Base-by-base conservation (phyloP, 2,797 vertebrate genomes). In the Mus spretus region DNA sequence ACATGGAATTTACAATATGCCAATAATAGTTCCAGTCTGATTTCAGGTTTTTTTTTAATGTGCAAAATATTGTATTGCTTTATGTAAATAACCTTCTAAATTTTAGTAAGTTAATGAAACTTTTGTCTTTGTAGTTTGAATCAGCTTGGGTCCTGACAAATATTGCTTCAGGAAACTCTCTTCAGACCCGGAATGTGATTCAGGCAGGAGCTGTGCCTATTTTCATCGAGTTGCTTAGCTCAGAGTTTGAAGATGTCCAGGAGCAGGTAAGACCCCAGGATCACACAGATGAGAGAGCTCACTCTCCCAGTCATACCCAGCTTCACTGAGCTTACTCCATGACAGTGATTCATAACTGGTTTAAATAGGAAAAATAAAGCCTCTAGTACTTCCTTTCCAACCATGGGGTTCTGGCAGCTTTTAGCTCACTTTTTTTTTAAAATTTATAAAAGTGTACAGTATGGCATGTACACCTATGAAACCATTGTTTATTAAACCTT, bases 91-190 rank as follows among this genome's bases (percentile, higher is more conserved):
- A 88, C 13, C 31, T 95, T 65, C 81, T 87, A 92, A 83, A 85
- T 96, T 96, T 80, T 95, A 96, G 70, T 83, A 89, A 95, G 84
- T 89, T 96, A 95, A 97, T 97, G 44, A 94, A 96, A 97, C 83
- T 96, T 97, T 97, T 97, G 94, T 97, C 84, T 97, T 96, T 95
- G 82, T 97, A 99, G 99, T 99, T 99, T 97, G 99, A 99, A 98
- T 99, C 99, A 93, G 99, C 99, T 0, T 99, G 99, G 99, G 99
- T 99, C 82, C 96, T 99, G 97, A 99, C 99, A 93, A 99, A 99
- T 98, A 99, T 99, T 97, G 99, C 99, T 90, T 99, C 99, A n/a
- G 99, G 99, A 93, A 99, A 99, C 98, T 99, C 99, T 53, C 98
- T 99, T 98, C 99, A 99, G 97, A 99, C 99, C 86, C 98, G 98